These are phyloP conservation scores for Sinonovacula constricta DNA, from an alignment of 1,140 invertebrate species.

Conservation along the genomic window DNA sequence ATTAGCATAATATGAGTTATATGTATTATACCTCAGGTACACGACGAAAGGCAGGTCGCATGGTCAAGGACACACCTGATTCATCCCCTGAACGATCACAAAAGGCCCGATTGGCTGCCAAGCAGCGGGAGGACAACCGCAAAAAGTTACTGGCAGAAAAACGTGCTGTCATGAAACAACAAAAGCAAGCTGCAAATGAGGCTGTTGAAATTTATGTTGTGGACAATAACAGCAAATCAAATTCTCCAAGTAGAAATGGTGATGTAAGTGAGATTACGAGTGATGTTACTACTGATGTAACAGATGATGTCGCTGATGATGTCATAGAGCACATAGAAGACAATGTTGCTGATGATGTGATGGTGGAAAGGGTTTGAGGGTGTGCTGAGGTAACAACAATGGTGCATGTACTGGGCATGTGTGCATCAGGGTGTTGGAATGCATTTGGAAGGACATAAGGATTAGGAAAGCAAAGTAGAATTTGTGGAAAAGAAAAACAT, in stretches of 20 bases:
- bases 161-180: conserved; percentile 82
- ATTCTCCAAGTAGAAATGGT: conserved; percentile 1
- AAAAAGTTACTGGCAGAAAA: conserved; percentile 89
- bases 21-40: conserved; percentile 65
- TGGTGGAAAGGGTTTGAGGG: no score
- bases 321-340: no score
- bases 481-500: no score
- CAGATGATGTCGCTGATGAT: no score
- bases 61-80: conserved; percentile 69
- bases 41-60: conserved; percentile 63
- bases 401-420: no score
- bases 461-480: no score
- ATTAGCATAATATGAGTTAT: no score
- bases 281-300: no score
- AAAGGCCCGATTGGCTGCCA: conserved; percentile 79
- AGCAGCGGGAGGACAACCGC: conserved; percentile 86
- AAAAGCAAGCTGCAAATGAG: conserved; percentile 67
- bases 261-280: background rate
- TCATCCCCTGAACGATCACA: conserved; percentile 75
- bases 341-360: no score
- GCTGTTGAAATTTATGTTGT: conserved; percentile 73
- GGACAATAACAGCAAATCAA: conserved; percentile 49
- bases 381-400: no score
- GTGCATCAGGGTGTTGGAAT: no score
- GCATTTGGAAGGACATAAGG: no score